Evolutionary conservation across 1,140 invertebrate genomes (phyloP), one percentile per base, ranked within the genome.

Genomic region (Calliopsis andreniformis): DNA sequence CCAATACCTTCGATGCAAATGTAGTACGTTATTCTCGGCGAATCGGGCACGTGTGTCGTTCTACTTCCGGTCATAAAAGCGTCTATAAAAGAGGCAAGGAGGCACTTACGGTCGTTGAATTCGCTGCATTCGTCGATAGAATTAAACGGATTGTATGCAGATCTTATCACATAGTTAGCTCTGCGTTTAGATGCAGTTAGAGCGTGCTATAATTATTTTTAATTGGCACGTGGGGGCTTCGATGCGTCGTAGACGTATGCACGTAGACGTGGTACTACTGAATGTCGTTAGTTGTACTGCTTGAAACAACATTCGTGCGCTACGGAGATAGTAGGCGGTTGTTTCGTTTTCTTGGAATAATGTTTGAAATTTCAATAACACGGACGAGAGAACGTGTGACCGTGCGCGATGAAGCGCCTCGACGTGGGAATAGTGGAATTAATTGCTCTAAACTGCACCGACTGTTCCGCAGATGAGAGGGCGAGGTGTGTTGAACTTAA

Each of bases 1-100:
- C 14, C 69, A 49, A 75, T 79, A 64, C 56, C 35, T 39, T 10
- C 70, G 49, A 63, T 79, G 62, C 25, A 73, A 72, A 73, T 42
- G 20, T 51, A 35, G 25, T 20, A 39, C 28, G 58, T 16, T 28
- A n/a, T 30, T 25, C 30, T 18, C 7, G 3, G 23, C 7, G 39
- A 7, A 42, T 14, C 12, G 23, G 39, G 12, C 18, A 32, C 32
- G 49, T 43, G 53, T 70, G 25, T 49, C 23, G 55, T 1, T 28
- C 10, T 18, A 30, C 28, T 14, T 25, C 28, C 25, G 16, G 30
- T 53, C n/a, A 28, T 25, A 49, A 69, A 76, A 79, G 12, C 28
- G 25, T 14, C 2, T 16, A 62, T 42, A 23, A 55, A 55, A 43
- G 18, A 56, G 45, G 20, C 45, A 49, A 49, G 28, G 4, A 64